Conservation (phyloP, 2,797 vertebrate genomes). For the Denticeps clupeoides region DNA sequence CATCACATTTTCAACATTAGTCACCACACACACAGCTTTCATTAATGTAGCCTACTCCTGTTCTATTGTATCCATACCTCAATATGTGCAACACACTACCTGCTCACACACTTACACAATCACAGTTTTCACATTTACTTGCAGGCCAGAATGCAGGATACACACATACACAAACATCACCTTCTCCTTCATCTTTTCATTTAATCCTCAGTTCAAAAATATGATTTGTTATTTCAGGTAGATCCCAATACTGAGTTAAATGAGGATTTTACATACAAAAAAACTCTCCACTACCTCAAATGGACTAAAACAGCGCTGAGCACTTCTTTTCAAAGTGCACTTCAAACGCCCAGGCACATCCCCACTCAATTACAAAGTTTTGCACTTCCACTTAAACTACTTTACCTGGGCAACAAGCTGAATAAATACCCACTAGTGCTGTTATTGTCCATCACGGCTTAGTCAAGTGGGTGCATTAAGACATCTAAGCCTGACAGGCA, state of each 20-base stretch:
- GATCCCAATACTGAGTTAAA: conserved; percentile 1
- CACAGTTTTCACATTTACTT: too few species aligned
- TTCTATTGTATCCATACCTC: neutral
- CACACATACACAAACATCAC: neutral
- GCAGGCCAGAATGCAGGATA: too few species aligned
- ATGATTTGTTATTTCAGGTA: too few species aligned
- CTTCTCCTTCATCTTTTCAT: too few species aligned
- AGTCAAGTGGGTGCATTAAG: conserved; percentile 41
- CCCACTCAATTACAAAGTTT: conserved; percentile 18
- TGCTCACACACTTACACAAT: neutral
- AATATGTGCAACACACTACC: neutral
- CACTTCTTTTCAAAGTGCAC: conserved; percentile 9
- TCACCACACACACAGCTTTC: conserved; percentile 6
- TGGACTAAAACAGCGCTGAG: neutral
- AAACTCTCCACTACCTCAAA: neutral
- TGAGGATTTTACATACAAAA: conserved; percentile 4
- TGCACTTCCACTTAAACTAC: conserved; percentile 14
- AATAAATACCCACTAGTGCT: conserved; percentile 31
- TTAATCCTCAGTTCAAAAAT: too few species aligned
- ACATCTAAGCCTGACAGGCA: conserved; percentile 58
- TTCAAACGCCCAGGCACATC: conserved; percentile 20
- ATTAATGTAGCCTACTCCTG: conserved; percentile 8
- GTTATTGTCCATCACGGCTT: conserved; percentile 26
- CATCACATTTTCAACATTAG: too few species aligned
- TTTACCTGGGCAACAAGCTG: conserved; percentile 15